Percentiles rank a stretch among this genome's conserved stretches.
Evolutionary conservation across 2,888 invertebrate genomes (phyloP).

Genomic region (Hemithea aestivaria): DNA sequence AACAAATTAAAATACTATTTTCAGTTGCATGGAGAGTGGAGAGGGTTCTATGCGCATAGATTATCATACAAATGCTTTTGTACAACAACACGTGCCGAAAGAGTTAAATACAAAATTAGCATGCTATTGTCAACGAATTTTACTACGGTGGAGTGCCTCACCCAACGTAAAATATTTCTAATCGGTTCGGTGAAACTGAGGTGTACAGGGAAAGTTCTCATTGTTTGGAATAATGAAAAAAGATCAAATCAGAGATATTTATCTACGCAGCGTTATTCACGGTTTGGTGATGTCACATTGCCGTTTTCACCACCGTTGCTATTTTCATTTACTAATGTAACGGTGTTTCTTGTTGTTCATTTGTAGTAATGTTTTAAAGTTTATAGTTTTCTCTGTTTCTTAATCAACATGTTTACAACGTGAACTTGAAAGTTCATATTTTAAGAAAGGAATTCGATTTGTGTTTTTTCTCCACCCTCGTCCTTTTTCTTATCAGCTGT

Average conservation of each 20-base stretch:
- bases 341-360: slow-evolving; percentile 24
- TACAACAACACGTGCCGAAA: slow-evolving; percentile 10
- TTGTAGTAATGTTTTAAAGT: slow-evolving; percentile 1
- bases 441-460: too few species aligned
- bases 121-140: slow-evolving; percentile 15
- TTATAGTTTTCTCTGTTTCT: too few species aligned
- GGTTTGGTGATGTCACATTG: slow-evolving; percentile 49
- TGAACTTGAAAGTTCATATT: too few species aligned
- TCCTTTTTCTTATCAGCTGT: too few species aligned
- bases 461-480: too few species aligned
- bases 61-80: slow-evolving; percentile 13
- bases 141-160: slow-evolving; percentile 7
- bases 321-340: slow-evolving; percentile 38
- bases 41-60: neutral
- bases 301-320: slow-evolving; percentile 38
- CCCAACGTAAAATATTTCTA: slow-evolving; percentile 11
- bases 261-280: slow-evolving; percentile 48
- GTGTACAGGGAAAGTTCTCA: slow-evolving; percentile 27
- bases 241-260: slow-evolving; percentile 33
- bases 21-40: slow-evolving; percentile 2
- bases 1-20: neutral
- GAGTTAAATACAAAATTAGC: slow-evolving; percentile 13
- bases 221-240: slow-evolving; percentile 28
- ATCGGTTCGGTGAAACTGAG: slow-evolving; percentile 27
- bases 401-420: too few species aligned